Conservation (phyloP, 1,140 invertebrate genomes). For the Drosophila ogumai region DNA sequence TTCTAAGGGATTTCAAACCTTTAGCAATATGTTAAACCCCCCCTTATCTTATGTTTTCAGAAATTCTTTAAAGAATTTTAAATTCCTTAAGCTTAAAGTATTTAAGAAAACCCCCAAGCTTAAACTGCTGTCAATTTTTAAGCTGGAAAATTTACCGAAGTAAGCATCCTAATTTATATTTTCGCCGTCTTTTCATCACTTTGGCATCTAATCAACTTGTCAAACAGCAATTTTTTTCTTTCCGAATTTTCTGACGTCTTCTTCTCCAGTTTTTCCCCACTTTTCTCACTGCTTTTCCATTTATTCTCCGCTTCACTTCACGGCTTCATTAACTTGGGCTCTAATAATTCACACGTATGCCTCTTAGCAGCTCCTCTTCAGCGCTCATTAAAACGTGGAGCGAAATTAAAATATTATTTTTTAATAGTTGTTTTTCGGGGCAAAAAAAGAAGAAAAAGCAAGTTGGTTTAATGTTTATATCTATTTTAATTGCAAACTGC, state of each 20-base stretch:
- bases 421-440: conserved; percentile 21
- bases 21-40: neutral
- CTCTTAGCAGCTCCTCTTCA: neutral
- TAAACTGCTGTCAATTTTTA: neutral
- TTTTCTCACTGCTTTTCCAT: neutral
- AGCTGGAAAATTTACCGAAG: neutral
- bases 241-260: conserved; percentile 8
- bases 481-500: conserved; percentile 52
- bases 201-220: conserved; percentile 36
- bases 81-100: neutral
- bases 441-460: neutral
- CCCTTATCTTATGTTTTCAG: neutral
- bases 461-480: conserved; percentile 43
- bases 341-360: conserved; percentile 64
- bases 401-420: conserved; percentile 50
- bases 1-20: neutral
- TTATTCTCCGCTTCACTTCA: conserved; percentile 22
- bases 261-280: neutral
- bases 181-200: neutral
- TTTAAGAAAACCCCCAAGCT: neutral
- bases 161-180: conserved; percentile 1
- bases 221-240: conserved; percentile 31
- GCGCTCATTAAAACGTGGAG: conserved; percentile 49
- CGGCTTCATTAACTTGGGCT: conserved; percentile 60
- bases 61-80: neutral